Base-by-base conservation (phyloP, 2,888 invertebrate species). In the Liopterus haemorrhoidalis region DNA sequence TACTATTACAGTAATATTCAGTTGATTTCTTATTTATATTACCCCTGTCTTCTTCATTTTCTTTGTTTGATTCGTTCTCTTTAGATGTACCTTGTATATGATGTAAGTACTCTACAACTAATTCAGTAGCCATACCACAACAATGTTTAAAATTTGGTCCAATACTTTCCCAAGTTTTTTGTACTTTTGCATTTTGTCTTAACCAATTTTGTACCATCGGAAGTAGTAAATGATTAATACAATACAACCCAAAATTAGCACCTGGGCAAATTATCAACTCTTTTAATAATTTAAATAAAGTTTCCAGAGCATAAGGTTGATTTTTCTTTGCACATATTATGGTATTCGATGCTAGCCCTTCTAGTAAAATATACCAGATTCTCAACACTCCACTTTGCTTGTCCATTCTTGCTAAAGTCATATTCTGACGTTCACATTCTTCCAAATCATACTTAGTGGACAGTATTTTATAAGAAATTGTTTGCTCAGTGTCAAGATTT, bases 171-270 rank as follows among this genome's bases (percentile, higher is more conserved):
- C 85, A 82, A 50, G 84, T 77, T 51, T 81, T 73, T 54, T 79
- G 79, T 4, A 81, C 78, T 54, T 71, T 72, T 14, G 54, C 48
- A 44, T 67, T 66, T 63, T 83, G 82, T 8, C 93, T 75, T 47
- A 94, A 70, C 95, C 95, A 95, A 59, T 85, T 85, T 69, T 96
- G 95, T 11, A 95, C 84, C 73, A 89, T 87, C 0, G 95, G 95
- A 41, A 96, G 71, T 5, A 96, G 69, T 39, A 95, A 70, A 64
- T 93, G 91, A 64, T 95, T 95, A 45, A 94, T 83, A 65, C 92
- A 92, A 61, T 91, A 91, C 44, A 94, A 73, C 1, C 90, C 92
- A 65, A 94, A 94, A 55, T 85, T 82, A 2, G 88, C 81, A 16
- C 94, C 95, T 5, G 94, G 93, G 19, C 81, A 81, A 35, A 81